phyloP scores from a whole-genome alignment of 2,797 vertebrate species.

The Arnoldichthys spilopterus region DNA sequence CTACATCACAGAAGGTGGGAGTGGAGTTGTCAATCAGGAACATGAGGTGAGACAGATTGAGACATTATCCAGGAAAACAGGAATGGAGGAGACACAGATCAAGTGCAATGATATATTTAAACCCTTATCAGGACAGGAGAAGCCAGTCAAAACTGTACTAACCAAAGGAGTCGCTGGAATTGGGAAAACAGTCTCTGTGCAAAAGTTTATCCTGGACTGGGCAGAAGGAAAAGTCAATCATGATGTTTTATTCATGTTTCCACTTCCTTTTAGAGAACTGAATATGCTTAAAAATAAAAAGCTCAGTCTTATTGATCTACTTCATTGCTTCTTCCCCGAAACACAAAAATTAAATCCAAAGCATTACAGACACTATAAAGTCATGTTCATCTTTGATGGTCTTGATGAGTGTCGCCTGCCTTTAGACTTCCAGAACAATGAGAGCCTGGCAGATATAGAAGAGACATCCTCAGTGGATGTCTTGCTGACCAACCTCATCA shows the following conservation, averaged over 20 bases:
- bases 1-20: conserved; percentile 22
- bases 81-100: conserved; percentile 1
- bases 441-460: not conserved
- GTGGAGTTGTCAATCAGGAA: conserved; percentile 3
- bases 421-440: not conserved
- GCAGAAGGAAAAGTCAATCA: conserved; percentile 20
- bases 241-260: conserved; percentile 9
- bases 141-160: not conserved
- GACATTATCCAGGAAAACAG: not conserved
- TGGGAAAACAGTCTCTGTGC: not conserved
- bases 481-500: not conserved
- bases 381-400: conserved; percentile 1
- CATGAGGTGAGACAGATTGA: not conserved
- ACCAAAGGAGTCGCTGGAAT: not conserved
- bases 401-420: not conserved
- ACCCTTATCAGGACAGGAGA: not conserved
- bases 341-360: conserved; percentile 13
- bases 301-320: conserved; percentile 19
- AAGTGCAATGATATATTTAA: not conserved
- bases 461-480: not conserved
- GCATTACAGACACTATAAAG: conserved; percentile 9
- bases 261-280: not conserved
- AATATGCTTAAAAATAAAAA: conserved; percentile 18
- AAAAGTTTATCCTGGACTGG: not conserved
- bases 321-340: conserved; percentile 22